phyloP scores from a whole-genome alignment of 2,888 invertebrate genomes.

The Mongoloraphidia duomilia region DNA sequence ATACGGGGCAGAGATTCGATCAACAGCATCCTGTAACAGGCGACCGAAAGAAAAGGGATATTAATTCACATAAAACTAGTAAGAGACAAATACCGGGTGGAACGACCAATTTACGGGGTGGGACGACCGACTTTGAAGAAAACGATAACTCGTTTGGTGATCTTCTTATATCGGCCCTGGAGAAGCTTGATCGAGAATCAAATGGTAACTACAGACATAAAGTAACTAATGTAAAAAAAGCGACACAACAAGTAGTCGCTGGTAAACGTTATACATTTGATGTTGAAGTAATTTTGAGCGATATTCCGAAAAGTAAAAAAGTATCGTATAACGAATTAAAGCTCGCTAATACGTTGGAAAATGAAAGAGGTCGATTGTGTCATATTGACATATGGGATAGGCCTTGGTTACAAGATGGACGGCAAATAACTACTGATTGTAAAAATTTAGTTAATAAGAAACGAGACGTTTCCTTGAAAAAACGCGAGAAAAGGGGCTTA shows the following conservation, averaged over 20 bases:
- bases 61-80: too few relatives aligned
- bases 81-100: background rate
- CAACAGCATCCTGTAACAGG: too few relatives aligned
- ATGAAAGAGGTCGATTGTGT: slow-evolving; percentile 25
- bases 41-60: too few relatives aligned
- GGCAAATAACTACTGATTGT: slow-evolving; percentile 29
- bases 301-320: slow-evolving; percentile 29
- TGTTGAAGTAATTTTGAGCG: slow-evolving; percentile 40
- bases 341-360: slow-evolving; percentile 17
- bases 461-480: slow-evolving; percentile 4
- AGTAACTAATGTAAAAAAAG: slow-evolving; percentile 31
- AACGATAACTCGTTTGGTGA: background rate
- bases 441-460: slow-evolving; percentile 13
- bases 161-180: slow-evolving; percentile 10
- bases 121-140: background rate
- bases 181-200: slow-evolving; percentile 17
- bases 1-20: background rate
- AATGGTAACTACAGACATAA: slow-evolving; percentile 18
- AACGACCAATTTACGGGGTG: background rate
- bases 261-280: slow-evolving; percentile 42
- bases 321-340: background rate
- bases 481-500: slow-evolving; percentile 22
- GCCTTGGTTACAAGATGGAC: slow-evolving; percentile 37
- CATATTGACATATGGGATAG: slow-evolving; percentile 39
- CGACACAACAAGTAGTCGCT: slow-evolving; percentile 35